These are phyloP conservation scores for Lochmaea crataegi DNA, from an alignment of 2,888 invertebrate genomes.

Conservation along the genomic window DNA sequence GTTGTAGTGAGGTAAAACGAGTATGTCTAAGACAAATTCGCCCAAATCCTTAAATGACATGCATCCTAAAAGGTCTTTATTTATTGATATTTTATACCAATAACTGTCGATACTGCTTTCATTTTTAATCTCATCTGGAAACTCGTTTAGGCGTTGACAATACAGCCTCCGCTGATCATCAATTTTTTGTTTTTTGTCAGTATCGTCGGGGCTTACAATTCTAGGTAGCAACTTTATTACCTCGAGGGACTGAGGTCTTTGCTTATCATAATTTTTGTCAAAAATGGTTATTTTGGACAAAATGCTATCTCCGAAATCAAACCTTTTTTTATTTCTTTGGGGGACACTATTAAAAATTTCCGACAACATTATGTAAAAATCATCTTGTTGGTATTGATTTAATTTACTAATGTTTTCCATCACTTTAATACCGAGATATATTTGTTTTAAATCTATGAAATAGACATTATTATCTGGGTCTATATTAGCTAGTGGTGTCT, in stretches of 20 bases:
- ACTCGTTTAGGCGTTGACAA: neutral
- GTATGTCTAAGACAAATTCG: slow-evolving; percentile 17
- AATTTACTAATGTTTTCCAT: slow-evolving; percentile 16
- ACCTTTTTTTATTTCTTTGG: slow-evolving; percentile 24
- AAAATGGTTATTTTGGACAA: slow-evolving; percentile 23
- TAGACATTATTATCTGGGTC: slow-evolving; percentile 13
- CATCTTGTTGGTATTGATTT: slow-evolving; percentile 21
- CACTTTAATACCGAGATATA: slow-evolving; percentile 20
- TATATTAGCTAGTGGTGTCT: slow-evolving; percentile 17
- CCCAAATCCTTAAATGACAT: slow-evolving; percentile 21
- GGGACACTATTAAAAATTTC: slow-evolving; percentile 25
- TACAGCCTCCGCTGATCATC: neutral
- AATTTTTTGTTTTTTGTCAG: neutral
- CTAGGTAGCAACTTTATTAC: neutral
- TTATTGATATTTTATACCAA: neutral
- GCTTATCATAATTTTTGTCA: slow-evolving; percentile 18
- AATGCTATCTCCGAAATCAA: slow-evolving; percentile 26
- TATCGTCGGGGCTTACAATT: neutral
- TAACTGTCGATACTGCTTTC: neutral
- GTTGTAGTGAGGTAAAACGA: slow-evolving; percentile 24
- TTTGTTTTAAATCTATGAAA: slow-evolving; percentile 27
- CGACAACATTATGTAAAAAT: slow-evolving; percentile 21
- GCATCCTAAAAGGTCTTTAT: neutral
- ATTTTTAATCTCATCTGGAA: slow-evolving; percentile 12
- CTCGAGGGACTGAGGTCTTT: neutral